A percentile compares a stretch with the other conserved stretches of the same genome.
phyloP scores from a whole-genome alignment of 2,113 vertebrate genomes.

The Sander vitreus region DNA sequence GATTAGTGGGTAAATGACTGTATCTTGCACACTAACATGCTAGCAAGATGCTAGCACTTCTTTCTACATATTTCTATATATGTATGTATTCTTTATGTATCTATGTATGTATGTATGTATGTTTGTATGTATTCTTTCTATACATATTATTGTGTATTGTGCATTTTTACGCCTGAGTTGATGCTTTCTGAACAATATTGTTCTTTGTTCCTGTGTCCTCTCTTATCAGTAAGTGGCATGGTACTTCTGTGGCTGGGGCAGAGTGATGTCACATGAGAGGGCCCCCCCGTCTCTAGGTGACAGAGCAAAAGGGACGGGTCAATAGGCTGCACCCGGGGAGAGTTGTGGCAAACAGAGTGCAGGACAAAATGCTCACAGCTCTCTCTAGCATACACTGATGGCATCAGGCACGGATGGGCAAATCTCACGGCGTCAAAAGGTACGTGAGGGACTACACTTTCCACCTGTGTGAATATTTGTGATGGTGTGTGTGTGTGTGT shows the following conservation, averaged over 20 bases:
- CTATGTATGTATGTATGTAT: too few relatives aligned
- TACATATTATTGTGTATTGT: not conserved
- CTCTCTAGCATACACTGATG: slow-evolving; percentile 69
- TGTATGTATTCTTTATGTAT: too few relatives aligned
- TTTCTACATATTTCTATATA: too few relatives aligned
- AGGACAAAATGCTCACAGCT: slow-evolving; percentile 74
- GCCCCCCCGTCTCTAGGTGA: slow-evolving; percentile 59
- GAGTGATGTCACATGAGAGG: slow-evolving; percentile 52
- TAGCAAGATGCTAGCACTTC: too few relatives aligned
- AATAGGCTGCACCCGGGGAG: slow-evolving; percentile 60
- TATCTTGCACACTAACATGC: too few relatives aligned
- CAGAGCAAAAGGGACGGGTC: slow-evolving; percentile 67
- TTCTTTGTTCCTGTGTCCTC: slow-evolving; percentile 23
- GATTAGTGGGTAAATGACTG: too few relatives aligned
- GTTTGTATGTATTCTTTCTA: too few relatives aligned
- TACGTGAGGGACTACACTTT: slow-evolving; percentile 62
- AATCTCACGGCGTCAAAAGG: slow-evolving; percentile 38
- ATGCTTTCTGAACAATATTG: not conserved
- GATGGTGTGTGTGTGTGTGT: slow-evolving; percentile 4
- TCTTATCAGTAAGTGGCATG: slow-evolving; percentile 2
- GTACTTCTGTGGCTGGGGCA: slow-evolving; percentile 17
- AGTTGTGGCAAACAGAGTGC: slow-evolving; percentile 61
- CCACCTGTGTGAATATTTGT: slow-evolving; percentile 71
- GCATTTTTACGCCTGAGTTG: slow-evolving; percentile 11
- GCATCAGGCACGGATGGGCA: slow-evolving; percentile 71